phyloP scores from a whole-genome alignment of 2,797 vertebrate genomes.

The Eutrigla gurnardus region DNA sequence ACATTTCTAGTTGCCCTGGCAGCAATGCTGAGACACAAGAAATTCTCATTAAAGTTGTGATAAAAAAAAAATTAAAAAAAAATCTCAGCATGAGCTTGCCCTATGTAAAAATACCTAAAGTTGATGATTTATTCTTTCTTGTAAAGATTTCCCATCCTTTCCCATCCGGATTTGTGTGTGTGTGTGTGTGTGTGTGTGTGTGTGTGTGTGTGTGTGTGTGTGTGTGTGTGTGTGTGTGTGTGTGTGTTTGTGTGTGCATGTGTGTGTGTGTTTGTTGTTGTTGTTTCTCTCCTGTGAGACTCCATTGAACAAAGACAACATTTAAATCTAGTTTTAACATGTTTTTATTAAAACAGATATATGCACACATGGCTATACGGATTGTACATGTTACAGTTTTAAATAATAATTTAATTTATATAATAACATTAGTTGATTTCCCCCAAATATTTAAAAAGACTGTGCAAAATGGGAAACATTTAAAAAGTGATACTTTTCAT shows the following conservation, averaged over 20 bases:
- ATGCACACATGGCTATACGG: too few species aligned
- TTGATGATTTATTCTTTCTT: conserved; percentile 25
- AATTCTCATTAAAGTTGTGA: conserved; percentile 38
- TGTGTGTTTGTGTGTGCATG: background rate
- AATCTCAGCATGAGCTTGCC: conserved; percentile 42
- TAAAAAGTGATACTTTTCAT: too few species aligned
- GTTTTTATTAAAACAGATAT: too few species aligned
- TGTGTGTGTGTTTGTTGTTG: too few species aligned
- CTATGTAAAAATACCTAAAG: conserved; percentile 8
- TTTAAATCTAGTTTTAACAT: too few species aligned
- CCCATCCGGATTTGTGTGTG: background rate
- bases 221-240: background rate
- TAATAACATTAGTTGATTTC: too few species aligned
- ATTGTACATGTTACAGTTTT: too few species aligned
- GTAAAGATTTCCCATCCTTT: conserved; percentile 10
- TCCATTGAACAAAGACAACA: background rate
- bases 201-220: background rate
- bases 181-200: background rate
- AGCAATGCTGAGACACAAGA: conserved; percentile 20
- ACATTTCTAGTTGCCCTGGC: conserved; percentile 20
- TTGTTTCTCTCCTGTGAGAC: background rate
- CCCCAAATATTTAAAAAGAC: too few species aligned
- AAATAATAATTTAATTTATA: too few species aligned
- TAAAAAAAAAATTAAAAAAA: conserved; percentile 44
- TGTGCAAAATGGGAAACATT: too few species aligned